Evolutionary conservation across 92 coral and sea anemone species (phyloP), one percentile per base, ranked within the genome.

Genomic region (Blastomussa wellsi): DNA sequence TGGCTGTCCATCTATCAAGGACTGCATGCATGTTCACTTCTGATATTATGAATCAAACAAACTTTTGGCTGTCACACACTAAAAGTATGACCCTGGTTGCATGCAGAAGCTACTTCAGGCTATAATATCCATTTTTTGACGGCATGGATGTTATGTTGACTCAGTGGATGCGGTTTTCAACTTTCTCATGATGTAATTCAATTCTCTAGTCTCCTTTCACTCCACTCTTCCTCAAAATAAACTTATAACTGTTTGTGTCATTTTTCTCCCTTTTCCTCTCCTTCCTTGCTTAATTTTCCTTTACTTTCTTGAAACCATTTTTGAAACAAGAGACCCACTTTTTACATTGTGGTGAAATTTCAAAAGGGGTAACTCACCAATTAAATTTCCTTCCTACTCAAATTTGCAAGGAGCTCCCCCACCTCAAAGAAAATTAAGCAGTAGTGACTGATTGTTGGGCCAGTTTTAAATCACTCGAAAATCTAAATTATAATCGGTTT

Each of bases 401-500:
- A 19, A 31, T 59, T 83, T 37, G 87, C 87, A 83, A 83, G 87
- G 87, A 83, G 87, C 87, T 83, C 80, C 73, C 71, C 60, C 70
- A 8, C 24, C 39, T 35, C 35, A 0, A 70, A 19, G 44, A 17
- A 19, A 62, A 62, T 62, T 11, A 70, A 33, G 37, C 52, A 79
- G 20, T 76, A 76, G 39, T 49, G 78, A 82, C 19, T 53, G 59
- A n/a, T 82, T 83, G 49, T 75, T 74, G 87, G 87, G 87, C 87
- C 87, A 83, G 87, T 83, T 83, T 83, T 74, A 74, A 28, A 74
- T 83, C 87, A 74, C 80, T 48, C 15, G 8, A 32, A 47, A 44
- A 19, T 26, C 35, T 65, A 65, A 65, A 65, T 16, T n/a, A 2
- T 3, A 29, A 65, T 65, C 29, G 70, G 70, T 26, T 65, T 2